Evolutionary conservation across 2,888 invertebrate genomes (phyloP), one percentile per base, ranked within the genome.

Genomic region (Hydrotaea diabolus): DNA sequence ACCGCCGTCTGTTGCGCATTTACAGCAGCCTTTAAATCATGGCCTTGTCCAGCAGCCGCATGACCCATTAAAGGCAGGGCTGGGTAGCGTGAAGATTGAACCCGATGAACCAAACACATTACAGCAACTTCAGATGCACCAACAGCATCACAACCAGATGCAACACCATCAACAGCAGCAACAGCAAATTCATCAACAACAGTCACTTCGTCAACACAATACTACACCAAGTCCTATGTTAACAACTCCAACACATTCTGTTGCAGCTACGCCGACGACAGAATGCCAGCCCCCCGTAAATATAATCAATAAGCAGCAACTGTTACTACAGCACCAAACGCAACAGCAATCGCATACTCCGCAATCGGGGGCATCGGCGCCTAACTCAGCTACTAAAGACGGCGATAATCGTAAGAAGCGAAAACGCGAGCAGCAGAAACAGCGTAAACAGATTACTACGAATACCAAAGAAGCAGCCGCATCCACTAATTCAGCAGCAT

Each of bases 341-440:
- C 83, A 86, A 76, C 66, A 57, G 39, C 75, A 59, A 36, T 55
- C 53, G 23, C 78, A 46, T 62, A 75, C 19, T 26, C 78, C 64
- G 31, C 75, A 5, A 31, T 57, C 19, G 49, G 43, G 15, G 8
- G 15, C 46, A 15, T 23, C 72, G 17, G 73, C 19, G 0, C 23
- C 85, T 21, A 81, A 73, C 73, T 23, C 77, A 9, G 66, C 79
- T 64, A 59, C 86, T 9, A 91, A 90, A 83, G 86, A 87, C 3
- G 93, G 93, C 0, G 94, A 94, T 88, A 93, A 94, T 11, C 94
- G 96, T 87, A 96, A 96, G 90, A 93, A 95, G 83, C 95, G 96
- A 90, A 93, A 96, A 86, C 94, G 96, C 62, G 96, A 96, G 89
- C 96, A 97, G 91, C 96, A 97, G 90, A 96, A 97, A 89, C 96